A percentile compares a stretch with the other conserved stretches of the same genome.
Evolutionary conservation across 2,113 vertebrate species (phyloP).

Genomic region (Eidolon helvum): DNA sequence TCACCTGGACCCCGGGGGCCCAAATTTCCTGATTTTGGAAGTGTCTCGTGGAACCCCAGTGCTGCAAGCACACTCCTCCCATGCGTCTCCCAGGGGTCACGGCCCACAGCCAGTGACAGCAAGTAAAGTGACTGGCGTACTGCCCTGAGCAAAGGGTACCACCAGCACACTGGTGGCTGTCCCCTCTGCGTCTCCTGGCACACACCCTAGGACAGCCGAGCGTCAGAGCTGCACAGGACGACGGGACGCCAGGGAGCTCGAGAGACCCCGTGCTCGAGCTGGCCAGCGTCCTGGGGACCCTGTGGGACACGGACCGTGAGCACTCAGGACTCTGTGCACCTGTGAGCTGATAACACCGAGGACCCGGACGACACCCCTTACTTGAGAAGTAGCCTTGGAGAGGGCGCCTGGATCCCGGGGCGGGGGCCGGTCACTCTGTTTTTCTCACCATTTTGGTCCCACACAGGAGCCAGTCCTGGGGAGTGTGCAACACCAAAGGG

Average conservation of each 20-base stretch:
- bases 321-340: fast-evolving
- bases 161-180: fast-evolving
- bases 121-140: not conserved
- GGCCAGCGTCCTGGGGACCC: not conserved
- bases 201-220: not conserved
- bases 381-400: no score
- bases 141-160: not conserved
- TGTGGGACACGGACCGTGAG: not conserved
- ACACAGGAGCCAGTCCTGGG: not conserved
- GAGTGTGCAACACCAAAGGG: not conserved
- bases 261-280: fast-evolving
- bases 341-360: fast-evolving
- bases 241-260: no score
- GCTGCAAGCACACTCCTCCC: not conserved
- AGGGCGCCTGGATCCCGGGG: not conserved
- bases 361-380: fast-evolving
- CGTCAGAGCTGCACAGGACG: not conserved
- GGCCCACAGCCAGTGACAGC: fast-evolving
- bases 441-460: not conserved
- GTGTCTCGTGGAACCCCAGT: no score
- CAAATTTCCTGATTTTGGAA: not conserved
- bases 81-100: not conserved
- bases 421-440: no score
- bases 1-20: not conserved
- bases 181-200: not conserved